A percentile compares a stretch with the other conserved stretches of the same genome.
Evolutionary conservation across 1,140 invertebrate genomes (phyloP).

Genomic region (Stenopsyche tienmushanensis): DNA sequence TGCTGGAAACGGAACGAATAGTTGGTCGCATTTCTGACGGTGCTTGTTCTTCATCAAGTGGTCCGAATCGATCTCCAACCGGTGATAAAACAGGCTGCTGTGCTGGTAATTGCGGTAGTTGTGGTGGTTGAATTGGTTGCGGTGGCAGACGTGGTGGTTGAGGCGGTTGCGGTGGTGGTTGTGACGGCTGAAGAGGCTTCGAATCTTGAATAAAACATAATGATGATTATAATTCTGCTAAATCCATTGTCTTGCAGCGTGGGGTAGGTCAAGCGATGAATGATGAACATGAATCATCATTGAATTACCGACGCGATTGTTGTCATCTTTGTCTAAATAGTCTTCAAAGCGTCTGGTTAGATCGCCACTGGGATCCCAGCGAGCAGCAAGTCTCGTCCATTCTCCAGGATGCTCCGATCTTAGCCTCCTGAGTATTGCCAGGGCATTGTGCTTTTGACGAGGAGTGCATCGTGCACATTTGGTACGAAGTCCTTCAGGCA

Average conservation of each 20-base stretch:
- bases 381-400: constrained; percentile 56
- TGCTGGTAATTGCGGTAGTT: constrained; percentile 4
- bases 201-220: no score
- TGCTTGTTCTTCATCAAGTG: constrained; percentile 21
- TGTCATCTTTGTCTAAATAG: constrained; percentile 51
- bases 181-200: neutral
- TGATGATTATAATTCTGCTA: no score
- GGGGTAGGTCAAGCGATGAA: no score
- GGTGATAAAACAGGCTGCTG: no score
- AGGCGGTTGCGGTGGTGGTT: neutral
- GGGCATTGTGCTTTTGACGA: constrained; percentile 58
- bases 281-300: neutral
- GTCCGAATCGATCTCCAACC: constrained; percentile 28
- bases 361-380: constrained; percentile 63
- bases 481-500: constrained; percentile 64
- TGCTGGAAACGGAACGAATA: constrained; percentile 17
- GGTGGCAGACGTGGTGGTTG: neutral
- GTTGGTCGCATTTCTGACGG: constrained; percentile 26
- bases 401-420: constrained; percentile 60
- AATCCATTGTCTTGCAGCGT: no score
- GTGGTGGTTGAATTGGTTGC: neutral
- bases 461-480: constrained; percentile 63
- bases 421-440: constrained; percentile 56
- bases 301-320: constrained; percentile 43
- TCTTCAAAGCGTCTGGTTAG: constrained; percentile 54